Conservation (phyloP, 2,888 invertebrate genomes). For the Dryomyza anilis region DNA sequence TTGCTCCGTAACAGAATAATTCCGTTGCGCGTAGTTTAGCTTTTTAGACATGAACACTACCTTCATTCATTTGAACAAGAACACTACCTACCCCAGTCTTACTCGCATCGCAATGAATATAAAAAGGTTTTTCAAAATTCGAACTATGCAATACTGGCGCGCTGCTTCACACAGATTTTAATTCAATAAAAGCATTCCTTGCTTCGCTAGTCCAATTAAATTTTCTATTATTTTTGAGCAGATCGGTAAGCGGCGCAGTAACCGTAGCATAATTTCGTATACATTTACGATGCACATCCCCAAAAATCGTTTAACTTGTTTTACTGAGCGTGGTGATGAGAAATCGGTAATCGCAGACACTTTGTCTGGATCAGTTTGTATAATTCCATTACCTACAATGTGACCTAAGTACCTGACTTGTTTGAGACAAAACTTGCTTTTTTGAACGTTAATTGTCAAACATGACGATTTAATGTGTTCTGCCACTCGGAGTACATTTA, state of each 20-base stretch:
- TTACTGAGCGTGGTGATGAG: slow-evolving; percentile 13
- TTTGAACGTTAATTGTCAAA: slow-evolving; percentile 13
- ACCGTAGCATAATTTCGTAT: slow-evolving; percentile 13
- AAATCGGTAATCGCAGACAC: slow-evolving; percentile 17
- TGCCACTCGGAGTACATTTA: no score
- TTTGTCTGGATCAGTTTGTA: slow-evolving; percentile 22
- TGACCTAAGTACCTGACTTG: slow-evolving; percentile 26
- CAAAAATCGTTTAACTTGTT: slow-evolving; percentile 23
- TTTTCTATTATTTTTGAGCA: slow-evolving; percentile 2
- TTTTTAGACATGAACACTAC: neutral
- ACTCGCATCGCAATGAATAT: neutral
- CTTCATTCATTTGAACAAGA: neutral
- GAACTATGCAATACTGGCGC: slow-evolving; percentile 27
- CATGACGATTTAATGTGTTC: neutral
- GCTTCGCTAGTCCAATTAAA: slow-evolving; percentile 20
- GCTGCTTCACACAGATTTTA: slow-evolving; percentile 10
- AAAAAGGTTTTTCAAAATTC: slow-evolving; percentile 30
- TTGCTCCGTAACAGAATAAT: neutral
- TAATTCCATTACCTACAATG: slow-evolving; percentile 23
- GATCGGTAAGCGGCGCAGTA: slow-evolving; percentile 17
- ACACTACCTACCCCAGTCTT: neutral
- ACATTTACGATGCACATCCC: slow-evolving; percentile 21
- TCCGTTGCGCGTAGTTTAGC: neutral
- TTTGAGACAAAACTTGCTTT: slow-evolving; percentile 17
- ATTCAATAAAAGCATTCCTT: slow-evolving; percentile 15